These are phyloP conservation scores for Sciurus carolinensis DNA, from an alignment of 2,797 vertebrate species.

Conservation along the genomic window DNA sequence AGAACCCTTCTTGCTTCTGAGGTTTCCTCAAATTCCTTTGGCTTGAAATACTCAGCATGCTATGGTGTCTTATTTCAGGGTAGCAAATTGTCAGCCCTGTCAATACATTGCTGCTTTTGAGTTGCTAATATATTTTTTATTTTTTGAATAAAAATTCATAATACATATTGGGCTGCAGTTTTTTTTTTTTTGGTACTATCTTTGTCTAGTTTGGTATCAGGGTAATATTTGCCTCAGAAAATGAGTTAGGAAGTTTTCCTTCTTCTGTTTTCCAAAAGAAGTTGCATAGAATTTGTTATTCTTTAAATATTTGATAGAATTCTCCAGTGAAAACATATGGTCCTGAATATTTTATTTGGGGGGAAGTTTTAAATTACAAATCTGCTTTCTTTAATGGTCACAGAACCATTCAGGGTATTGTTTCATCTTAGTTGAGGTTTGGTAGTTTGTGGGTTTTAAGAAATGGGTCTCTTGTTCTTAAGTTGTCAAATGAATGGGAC, in stretches of 20 bases:
- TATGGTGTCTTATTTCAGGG: not conserved
- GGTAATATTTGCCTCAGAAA: constrained; percentile 24
- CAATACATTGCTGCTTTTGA: constrained; percentile 4
- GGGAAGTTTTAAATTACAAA: too few relatives aligned
- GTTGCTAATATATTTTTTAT: constrained; percentile 10
- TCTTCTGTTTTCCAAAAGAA: constrained; percentile 55
- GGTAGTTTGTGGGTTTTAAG: too few relatives aligned
- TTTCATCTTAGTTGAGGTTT: too few relatives aligned
- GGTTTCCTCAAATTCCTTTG: not conserved
- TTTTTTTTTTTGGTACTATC: not conserved
- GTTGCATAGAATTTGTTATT: not conserved
- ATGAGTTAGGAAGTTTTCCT: not conserved
- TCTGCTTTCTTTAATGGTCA: too few relatives aligned
- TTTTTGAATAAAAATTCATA: constrained; percentile 47
- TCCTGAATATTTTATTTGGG: not conserved
- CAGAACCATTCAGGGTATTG: too few relatives aligned
- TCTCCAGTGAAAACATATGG: constrained; percentile 11
- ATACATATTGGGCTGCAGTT: not conserved
- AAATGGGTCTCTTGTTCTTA: too few relatives aligned
- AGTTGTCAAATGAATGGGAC: too few relatives aligned
- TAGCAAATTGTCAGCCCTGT: not conserved
- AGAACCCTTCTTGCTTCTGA: not conserved
- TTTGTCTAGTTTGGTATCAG: not conserved
- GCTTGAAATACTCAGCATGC: not conserved
- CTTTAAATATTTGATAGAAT: constrained; percentile 44